Evolutionary conservation across 2,888 invertebrate species (phyloP).

Genomic region (Theretra japonica): DNA sequence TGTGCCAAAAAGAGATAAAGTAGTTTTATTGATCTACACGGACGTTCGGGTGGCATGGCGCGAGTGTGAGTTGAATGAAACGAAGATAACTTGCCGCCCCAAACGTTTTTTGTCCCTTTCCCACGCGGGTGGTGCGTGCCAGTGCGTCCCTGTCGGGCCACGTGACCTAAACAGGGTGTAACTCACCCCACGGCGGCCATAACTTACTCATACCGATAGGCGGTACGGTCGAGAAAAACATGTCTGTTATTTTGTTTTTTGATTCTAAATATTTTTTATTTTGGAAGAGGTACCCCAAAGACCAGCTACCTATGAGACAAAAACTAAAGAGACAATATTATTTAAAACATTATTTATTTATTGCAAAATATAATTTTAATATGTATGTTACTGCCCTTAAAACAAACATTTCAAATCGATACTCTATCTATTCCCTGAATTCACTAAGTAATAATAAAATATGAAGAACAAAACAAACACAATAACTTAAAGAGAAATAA

Average conservation of each 20-base stretch:
- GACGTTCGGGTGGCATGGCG: constrained; percentile 80
- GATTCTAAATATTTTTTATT: constrained; percentile 48
- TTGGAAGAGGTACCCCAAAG: not conserved
- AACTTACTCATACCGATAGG: constrained; percentile 85
- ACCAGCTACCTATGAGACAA: not conserved
- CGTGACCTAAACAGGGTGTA: constrained; percentile 85
- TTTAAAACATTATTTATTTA: not conserved
- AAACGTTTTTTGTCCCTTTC: constrained; percentile 70
- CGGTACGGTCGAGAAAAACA: constrained; percentile 82
- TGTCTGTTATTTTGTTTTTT: constrained; percentile 69
- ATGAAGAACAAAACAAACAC: no score
- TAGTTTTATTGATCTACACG: constrained; percentile 86
- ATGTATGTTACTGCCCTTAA: no score
- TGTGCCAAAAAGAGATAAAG: constrained; percentile 86
- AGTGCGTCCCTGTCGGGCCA: constrained; percentile 73
- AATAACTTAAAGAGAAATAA: no score
- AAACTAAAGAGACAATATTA: not conserved
- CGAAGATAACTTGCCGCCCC: constrained; percentile 85
- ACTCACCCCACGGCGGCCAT: constrained; percentile 84
- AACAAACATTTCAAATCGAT: no score
- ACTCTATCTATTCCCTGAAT: no score
- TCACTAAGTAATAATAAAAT: no score
- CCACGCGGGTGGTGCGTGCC: constrained; percentile 56
- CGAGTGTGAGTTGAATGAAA: constrained; percentile 85
- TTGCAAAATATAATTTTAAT: no score